These are phyloP conservation scores for Anastrepha obliqua DNA, from an alignment of 1,140 invertebrate species.

Conservation along the genomic window DNA sequence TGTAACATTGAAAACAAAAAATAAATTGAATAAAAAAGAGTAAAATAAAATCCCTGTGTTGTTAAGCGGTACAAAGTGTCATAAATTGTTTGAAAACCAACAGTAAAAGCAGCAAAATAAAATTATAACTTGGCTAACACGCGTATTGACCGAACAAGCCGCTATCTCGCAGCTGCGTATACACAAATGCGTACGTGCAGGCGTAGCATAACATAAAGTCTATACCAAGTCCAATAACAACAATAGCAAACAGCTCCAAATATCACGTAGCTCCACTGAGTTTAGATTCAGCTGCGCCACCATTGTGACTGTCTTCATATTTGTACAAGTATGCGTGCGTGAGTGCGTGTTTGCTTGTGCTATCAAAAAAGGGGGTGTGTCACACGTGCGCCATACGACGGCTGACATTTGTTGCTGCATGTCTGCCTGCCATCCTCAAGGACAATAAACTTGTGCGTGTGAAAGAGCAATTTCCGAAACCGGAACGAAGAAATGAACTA, in stretches of 20 bases:
- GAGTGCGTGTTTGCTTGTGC: background rate
- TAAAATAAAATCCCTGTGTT: too few relatives aligned
- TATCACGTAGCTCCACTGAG: background rate
- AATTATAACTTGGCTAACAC: background rate
- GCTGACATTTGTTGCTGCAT: background rate
- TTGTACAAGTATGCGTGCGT: background rate
- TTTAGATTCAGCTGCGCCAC: background rate
- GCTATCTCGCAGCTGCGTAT: background rate
- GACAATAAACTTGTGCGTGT: background rate
- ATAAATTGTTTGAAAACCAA: background rate
- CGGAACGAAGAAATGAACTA: background rate
- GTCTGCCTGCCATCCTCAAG: background rate
- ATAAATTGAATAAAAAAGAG: too few relatives aligned
- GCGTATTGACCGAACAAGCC: background rate
- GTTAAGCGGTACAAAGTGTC: background rate
- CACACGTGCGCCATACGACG: background rate
- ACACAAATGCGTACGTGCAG: conserved; percentile 31
- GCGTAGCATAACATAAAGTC: background rate
- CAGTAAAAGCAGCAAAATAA: background rate
- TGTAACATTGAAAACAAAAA: too few relatives aligned
- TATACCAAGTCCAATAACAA: background rate
- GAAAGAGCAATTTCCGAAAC: background rate
- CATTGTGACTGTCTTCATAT: background rate
- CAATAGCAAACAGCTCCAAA: background rate
- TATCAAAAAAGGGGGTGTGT: conserved; percentile 30